Conservation (phyloP, 2,888 invertebrate genomes). For the Lysandra coridon region DNA sequence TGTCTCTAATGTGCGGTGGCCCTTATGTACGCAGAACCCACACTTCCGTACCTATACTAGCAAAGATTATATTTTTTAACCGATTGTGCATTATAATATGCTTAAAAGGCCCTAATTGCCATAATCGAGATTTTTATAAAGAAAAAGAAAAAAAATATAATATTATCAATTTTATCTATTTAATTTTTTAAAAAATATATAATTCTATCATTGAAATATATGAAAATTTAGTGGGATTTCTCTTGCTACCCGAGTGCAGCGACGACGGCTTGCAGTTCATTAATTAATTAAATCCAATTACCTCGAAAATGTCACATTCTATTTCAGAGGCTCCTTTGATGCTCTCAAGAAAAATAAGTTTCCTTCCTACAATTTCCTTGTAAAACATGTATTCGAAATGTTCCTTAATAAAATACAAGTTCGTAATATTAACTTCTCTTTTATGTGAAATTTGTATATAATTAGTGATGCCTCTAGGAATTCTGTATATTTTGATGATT, state of each 20-base stretch:
- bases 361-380: neutral
- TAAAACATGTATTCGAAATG: neutral
- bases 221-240: neutral
- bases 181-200: no score
- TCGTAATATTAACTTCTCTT: neutral
- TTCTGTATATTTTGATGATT: neutral
- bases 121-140: neutral
- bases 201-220: neutral
- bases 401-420: neutral
- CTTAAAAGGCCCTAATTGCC: no score
- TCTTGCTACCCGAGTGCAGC: neutral
- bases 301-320: neutral
- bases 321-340: neutral
- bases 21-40: neutral
- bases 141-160: neutral
- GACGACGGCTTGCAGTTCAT: neutral
- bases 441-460: neutral
- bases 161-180: no score
- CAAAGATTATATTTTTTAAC: no score
- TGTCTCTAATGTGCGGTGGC: no score
- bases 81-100: no score
- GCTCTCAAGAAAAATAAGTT: neutral
- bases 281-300: slow-evolving; percentile 25
- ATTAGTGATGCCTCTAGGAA: neutral
- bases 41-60: no score